Conservation (phyloP, 2,797 vertebrate species). For the Peromyscus aztecus region DNA sequence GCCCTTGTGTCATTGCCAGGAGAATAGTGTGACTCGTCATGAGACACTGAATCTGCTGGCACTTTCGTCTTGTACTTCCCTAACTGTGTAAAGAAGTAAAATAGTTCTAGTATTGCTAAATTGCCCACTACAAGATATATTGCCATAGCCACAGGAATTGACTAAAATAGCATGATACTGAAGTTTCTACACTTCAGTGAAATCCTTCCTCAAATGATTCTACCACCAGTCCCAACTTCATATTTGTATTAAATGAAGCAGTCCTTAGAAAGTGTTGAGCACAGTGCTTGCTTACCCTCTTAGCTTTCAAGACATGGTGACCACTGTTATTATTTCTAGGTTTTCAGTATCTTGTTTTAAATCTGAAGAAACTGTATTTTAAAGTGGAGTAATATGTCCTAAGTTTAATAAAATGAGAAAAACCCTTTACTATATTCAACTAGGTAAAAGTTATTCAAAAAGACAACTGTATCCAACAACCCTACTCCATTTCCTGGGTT, state of each 20-base stretch:
- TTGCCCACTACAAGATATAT: neutral
- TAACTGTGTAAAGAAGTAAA: neutral
- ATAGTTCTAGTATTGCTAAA: neutral
- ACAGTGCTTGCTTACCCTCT: no score
- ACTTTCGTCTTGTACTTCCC: neutral
- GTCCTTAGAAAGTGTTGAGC: neutral
- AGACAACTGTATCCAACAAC: neutral
- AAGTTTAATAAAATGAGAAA: constrained; percentile 3
- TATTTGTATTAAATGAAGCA: neutral
- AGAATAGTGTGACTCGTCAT: neutral
- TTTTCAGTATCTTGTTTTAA: neutral
- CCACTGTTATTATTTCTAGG: neutral
- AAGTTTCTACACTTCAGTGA: neutral
- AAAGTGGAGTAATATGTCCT: neutral
- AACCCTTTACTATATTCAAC: neutral
- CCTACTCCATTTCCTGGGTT: neutral
- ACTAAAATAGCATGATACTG: neutral
- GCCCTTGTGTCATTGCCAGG: neutral
- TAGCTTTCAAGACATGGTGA: neutral
- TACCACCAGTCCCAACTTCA: neutral
- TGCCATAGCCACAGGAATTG: neutral
- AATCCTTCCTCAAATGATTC: neutral
- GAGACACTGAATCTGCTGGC: neutral
- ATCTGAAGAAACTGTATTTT: neutral
- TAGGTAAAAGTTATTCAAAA: neutral